A percentile compares a stretch with the other conserved stretches of the same genome.
Evolutionary conservation across 2,113 vertebrate genomes (phyloP).

Genomic region (Channa argus): DNA sequence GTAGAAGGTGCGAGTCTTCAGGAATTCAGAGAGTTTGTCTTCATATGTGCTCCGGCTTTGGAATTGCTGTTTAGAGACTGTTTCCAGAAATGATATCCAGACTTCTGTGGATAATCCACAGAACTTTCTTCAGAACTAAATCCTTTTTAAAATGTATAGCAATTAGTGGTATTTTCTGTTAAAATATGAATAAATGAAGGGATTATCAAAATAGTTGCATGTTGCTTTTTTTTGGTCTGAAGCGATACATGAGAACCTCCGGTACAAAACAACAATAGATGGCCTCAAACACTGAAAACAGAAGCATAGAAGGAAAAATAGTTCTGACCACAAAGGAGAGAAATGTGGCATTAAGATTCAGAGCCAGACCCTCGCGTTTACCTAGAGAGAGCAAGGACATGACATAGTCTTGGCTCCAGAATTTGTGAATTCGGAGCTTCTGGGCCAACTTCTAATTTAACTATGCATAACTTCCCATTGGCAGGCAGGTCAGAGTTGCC

Average conservation of each 20-base stretch:
- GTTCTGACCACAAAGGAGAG: conserved; percentile 32
- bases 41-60: too few relatives aligned
- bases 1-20: not conserved
- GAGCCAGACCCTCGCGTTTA: conserved; percentile 44
- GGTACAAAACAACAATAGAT: not conserved
- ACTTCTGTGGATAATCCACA: not conserved
- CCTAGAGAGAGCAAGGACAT: conserved; percentile 54
- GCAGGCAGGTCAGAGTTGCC: conserved; percentile 45
- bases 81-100: not conserved
- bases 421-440: conserved; percentile 58
- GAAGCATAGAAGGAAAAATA: conserved; percentile 27
- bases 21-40: not conserved
- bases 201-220: too few relatives aligned
- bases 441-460: conserved; percentile 56
- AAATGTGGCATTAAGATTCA: conserved; percentile 54
- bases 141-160: too few relatives aligned
- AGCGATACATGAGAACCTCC: not conserved
- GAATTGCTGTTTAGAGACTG: too few relatives aligned
- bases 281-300: conserved; percentile 1
- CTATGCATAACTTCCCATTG: conserved; percentile 47
- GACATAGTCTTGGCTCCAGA: conserved; percentile 58
- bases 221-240: not conserved
- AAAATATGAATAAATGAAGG: too few relatives aligned
- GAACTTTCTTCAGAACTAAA: not conserved
- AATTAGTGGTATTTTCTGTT: too few relatives aligned